A percentile compares a stretch with the other conserved stretches of the same genome.
Evolutionary conservation across 2,113 vertebrate species (phyloP).

Genomic region (Bambusicola thoracicus): DNA sequence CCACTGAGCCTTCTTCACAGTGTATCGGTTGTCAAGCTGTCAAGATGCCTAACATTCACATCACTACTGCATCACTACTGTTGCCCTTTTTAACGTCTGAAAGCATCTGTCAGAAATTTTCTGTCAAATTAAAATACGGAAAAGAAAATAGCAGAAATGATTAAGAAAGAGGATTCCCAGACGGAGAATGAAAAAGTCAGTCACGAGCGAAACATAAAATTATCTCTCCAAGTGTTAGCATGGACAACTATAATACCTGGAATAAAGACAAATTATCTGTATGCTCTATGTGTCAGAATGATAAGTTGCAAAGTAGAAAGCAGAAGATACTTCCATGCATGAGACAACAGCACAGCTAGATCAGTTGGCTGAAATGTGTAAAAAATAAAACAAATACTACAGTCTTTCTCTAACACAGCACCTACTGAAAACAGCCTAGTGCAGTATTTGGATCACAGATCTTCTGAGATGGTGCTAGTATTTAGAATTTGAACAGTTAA

Average conservation of each 20-base stretch:
- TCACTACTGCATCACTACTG: background rate
- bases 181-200: background rate
- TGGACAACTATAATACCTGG: background rate
- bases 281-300: background rate
- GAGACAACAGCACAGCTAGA: background rate
- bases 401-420: background rate
- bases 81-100: background rate
- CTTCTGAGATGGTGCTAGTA: background rate
- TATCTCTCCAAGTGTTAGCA: background rate
- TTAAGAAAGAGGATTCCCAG: background rate
- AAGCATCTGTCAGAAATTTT: background rate
- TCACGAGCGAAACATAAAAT: background rate
- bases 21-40: background rate
- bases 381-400: background rate
- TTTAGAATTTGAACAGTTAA: no score
- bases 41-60: background rate
- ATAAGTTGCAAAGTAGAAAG: background rate
- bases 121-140: background rate
- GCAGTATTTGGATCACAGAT: background rate
- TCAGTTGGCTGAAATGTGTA: background rate
- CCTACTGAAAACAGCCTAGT: background rate
- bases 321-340: background rate
- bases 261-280: background rate
- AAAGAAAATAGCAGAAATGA: background rate
- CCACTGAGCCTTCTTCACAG: background rate